Conservation (phyloP, 1,140 invertebrate genomes). For the Coboldia fuscipes region DNA sequence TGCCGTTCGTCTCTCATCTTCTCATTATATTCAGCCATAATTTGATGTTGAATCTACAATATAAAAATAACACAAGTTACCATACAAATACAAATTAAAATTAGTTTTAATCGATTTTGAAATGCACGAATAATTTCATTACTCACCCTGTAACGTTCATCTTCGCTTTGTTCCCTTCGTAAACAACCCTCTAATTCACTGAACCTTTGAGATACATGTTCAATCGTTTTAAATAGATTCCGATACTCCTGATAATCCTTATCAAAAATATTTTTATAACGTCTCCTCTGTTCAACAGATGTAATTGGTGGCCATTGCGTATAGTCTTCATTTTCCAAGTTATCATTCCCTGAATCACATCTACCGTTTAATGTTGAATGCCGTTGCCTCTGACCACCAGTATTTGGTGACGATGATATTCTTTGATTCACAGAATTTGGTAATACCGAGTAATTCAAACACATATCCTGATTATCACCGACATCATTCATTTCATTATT, state of each 20-base stretch:
- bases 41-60: slow-evolving; percentile 48
- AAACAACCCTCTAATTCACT: slow-evolving; percentile 43
- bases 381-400: background rate
- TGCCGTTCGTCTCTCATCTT: slow-evolving; percentile 52
- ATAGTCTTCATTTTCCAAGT: background rate
- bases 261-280: slow-evolving; percentile 77
- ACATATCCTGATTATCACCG: no score
- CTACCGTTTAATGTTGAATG: background rate
- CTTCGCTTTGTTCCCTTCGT: slow-evolving; percentile 23
- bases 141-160: slow-evolving; percentile 27
- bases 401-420: background rate
- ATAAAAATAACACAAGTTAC: slow-evolving; percentile 5
- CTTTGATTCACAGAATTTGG: background rate
- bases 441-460: no score
- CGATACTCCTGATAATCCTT: slow-evolving; percentile 67
- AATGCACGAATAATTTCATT: background rate
- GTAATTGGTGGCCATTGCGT: slow-evolving; percentile 52
- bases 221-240: slow-evolving; percentile 47
- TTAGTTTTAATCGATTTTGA: background rate
- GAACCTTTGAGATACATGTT: slow-evolving; percentile 55
- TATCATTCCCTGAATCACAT: slow-evolving; percentile 1
- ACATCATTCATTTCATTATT: no score
- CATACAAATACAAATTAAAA: background rate
- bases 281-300: slow-evolving; percentile 46
- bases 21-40: slow-evolving; percentile 57